Evolutionary conservation across 2,113 vertebrate species (phyloP).

Genomic region (Alosa alosa): DNA sequence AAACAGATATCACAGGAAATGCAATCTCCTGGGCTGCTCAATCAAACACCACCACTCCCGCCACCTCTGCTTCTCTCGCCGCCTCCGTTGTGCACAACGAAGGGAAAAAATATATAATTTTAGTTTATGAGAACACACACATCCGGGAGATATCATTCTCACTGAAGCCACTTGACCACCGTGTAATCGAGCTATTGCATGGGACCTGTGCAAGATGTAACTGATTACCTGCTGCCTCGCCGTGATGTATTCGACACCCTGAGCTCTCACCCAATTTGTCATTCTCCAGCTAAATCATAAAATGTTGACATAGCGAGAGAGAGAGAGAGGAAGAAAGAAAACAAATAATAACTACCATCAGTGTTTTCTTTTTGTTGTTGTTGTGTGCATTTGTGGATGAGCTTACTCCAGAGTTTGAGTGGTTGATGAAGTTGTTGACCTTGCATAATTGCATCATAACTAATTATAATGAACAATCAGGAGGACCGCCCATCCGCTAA

Average conservation of each 20-base stretch:
- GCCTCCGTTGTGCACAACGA: background rate
- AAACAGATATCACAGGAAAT: conserved; percentile 69
- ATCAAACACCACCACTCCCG: conserved; percentile 26
- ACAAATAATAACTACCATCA: background rate
- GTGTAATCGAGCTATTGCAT: conserved; percentile 9
- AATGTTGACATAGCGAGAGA: background rate
- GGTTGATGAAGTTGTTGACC: conserved; percentile 67
- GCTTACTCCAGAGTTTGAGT: conserved; percentile 31
- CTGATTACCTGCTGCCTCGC: background rate
- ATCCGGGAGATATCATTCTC: conserved; percentile 47
- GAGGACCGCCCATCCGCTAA: conserved; percentile 48
- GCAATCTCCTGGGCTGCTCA: conserved; percentile 61
- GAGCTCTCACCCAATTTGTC: background rate
- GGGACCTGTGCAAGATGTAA: conserved; percentile 3
- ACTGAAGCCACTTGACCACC: conserved; percentile 21
- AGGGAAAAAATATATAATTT: background rate
- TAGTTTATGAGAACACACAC: conserved; percentile 29
- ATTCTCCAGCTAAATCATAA: conserved; percentile 1
- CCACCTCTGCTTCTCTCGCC: background rate
- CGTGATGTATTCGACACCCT: conserved; percentile 3
- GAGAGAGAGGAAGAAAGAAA: background rate
- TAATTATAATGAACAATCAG: conserved; percentile 67
- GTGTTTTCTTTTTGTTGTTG: background rate
- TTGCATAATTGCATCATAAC: conserved; percentile 67
- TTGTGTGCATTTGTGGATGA: background rate